A percentile compares a stretch with the other conserved stretches of the same genome.
Conservation (phyloP, 2,113 vertebrate genomes). For the Xiphias gladius region DNA sequence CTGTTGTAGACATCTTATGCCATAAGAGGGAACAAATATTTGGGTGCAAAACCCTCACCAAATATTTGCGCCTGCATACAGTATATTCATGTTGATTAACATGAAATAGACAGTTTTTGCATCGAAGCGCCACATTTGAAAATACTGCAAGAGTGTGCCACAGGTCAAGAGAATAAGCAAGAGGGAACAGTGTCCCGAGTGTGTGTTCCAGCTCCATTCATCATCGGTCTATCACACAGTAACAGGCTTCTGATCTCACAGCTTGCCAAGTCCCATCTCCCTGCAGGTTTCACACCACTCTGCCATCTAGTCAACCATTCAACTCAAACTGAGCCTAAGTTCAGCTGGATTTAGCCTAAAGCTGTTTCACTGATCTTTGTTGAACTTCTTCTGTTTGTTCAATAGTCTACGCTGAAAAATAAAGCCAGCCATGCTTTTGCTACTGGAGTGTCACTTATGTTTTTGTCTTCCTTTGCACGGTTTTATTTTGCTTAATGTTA, state of each 20-base stretch:
- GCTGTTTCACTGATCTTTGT: background rate
- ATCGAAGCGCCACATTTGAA: background rate
- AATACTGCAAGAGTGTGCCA: background rate
- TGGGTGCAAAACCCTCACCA: too few species aligned
- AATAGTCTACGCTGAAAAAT: too few species aligned
- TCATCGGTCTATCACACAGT: background rate
- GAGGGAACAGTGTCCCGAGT: background rate
- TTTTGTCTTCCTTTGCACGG: background rate
- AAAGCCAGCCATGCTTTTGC: too few species aligned
- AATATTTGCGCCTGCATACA: too few species aligned
- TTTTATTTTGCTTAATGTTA: too few species aligned
- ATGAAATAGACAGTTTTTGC: background rate
- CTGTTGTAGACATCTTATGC: too few species aligned
- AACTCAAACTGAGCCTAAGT: constrained; percentile 24
- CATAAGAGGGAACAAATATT: background rate
- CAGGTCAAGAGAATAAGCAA: background rate
- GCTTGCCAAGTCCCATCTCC: constrained; percentile 21
- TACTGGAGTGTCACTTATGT: background rate
- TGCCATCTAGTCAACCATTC: constrained; percentile 59
- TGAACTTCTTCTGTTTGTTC: background rate
- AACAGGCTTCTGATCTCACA: background rate
- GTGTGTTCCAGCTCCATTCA: constrained; percentile 13
- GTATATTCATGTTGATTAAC: background rate
- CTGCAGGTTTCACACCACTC: constrained; percentile 54
- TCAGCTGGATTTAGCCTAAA: constrained; percentile 1